Evolutionary conservation across 2,888 invertebrate species (phyloP).

Genomic region (Tetanocera ferruginea): DNA sequence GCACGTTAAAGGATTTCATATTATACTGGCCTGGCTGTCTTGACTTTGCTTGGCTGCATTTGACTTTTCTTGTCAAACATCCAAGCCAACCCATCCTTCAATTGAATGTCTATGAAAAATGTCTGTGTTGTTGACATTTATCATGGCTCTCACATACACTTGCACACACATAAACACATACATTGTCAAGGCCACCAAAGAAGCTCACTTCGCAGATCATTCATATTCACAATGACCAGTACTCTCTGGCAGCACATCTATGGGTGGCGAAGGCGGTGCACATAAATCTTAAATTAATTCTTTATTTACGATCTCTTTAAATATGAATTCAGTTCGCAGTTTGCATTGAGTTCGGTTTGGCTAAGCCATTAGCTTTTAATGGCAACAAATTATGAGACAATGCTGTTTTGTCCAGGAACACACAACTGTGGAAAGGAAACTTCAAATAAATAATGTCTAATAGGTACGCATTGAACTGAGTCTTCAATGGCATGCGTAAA

Average conservation of each 20-base stretch:
- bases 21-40: background rate
- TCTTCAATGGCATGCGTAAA: too few relatives aligned
- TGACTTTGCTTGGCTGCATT: background rate
- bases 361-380: too few relatives aligned
- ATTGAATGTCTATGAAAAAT: conserved; percentile 38
- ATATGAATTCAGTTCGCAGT: too few relatives aligned
- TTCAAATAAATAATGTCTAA: too few relatives aligned
- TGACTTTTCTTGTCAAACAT: background rate
- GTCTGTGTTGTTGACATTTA: conserved; percentile 65
- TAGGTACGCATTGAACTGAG: too few relatives aligned
- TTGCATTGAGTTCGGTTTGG: too few relatives aligned
- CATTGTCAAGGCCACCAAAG: conserved; percentile 43
- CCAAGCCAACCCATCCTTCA: background rate
- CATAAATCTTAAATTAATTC: too few relatives aligned
- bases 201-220: conserved; percentile 47
- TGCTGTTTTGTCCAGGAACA: too few relatives aligned
- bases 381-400: too few relatives aligned
- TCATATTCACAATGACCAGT: conserved; percentile 38
- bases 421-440: too few relatives aligned
- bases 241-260: background rate
- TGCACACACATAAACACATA: background rate
- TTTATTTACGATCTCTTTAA: too few relatives aligned
- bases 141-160: conserved; percentile 50
- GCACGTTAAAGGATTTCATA: conserved; percentile 56
- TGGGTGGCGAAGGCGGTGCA: background rate